Evolutionary conservation across 2,888 invertebrate species (phyloP).

Genomic region (Drosophila glabriapex): DNA sequence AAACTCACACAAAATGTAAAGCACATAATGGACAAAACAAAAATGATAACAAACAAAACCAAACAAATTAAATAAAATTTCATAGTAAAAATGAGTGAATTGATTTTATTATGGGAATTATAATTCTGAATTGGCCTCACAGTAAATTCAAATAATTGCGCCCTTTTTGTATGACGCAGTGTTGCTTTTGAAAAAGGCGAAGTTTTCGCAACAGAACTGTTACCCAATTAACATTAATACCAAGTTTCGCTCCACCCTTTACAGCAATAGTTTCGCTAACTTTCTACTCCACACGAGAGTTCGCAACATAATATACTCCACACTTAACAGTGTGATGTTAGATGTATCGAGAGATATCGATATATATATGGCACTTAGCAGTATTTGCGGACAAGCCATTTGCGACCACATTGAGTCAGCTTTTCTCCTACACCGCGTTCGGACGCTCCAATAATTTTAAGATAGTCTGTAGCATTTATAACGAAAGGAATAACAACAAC

Average conservation of each 20-base stretch:
- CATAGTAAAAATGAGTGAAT: constrained; percentile 59
- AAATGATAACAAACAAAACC: constrained; percentile 47
- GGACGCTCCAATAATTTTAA: constrained; percentile 69
- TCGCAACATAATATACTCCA: not conserved
- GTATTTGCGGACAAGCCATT: not conserved
- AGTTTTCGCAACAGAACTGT: not conserved
- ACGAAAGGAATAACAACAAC: constrained; percentile 29
- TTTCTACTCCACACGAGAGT: constrained; percentile 4
- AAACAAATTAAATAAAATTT: constrained; percentile 72
- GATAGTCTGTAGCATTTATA: constrained; percentile 62
- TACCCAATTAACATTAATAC: not conserved
- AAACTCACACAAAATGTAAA: constrained; percentile 72
- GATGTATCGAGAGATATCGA: constrained; percentile 20
- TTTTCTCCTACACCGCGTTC: constrained; percentile 56
- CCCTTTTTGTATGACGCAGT: not conserved
- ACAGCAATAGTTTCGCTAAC: not conserved
- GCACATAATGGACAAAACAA: constrained; percentile 76
- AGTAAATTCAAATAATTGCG: constrained; percentile 1
- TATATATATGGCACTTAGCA: not conserved
- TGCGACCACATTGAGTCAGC: constrained; percentile 53
- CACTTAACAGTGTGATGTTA: not conserved
- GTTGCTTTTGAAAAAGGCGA: not conserved
- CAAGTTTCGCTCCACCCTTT: not conserved
- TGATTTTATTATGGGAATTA: constrained; percentile 9
- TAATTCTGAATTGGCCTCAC: no score